phyloP scores from a whole-genome alignment of 2,888 invertebrate species.

The Tachina grossa region DNA sequence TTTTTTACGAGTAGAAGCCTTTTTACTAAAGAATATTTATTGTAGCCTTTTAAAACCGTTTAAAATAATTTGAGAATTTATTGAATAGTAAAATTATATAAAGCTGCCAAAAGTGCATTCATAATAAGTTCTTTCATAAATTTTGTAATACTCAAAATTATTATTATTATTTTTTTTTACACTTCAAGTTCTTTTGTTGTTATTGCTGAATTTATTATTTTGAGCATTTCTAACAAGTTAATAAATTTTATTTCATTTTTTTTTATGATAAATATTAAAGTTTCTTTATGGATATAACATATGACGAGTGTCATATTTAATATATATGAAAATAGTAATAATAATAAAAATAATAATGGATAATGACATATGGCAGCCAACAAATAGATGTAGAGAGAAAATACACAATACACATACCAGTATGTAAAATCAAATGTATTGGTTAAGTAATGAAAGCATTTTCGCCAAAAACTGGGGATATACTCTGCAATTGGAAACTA shows the following conservation, averaged over 20 bases:
- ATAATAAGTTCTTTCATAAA: background rate
- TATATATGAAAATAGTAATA: conserved; percentile 8
- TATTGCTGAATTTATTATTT: conserved; percentile 45
- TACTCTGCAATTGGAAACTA: no score
- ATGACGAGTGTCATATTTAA: conserved; percentile 68
- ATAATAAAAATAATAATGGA: conserved; percentile 53
- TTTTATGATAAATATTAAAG: conserved; percentile 54
- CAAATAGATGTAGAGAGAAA: background rate
- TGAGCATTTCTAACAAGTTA: conserved; percentile 64
- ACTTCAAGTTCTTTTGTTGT: background rate
- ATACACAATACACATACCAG: background rate
- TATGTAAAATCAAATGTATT: conserved; percentile 6
- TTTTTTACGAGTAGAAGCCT: no score
- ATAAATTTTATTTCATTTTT: conserved; percentile 60
- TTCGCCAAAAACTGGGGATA: no score
- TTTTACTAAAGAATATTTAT: no score
- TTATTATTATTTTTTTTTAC: background rate
- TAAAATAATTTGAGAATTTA: no score
- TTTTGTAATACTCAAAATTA: background rate
- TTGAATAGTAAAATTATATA: background rate
- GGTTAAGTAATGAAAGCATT: background rate
- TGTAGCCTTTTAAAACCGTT: no score
- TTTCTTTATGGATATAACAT: conserved; percentile 60
- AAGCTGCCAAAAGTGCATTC: background rate
- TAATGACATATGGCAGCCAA: conserved; percentile 38